Percentiles rank a stretch among this genome's conserved stretches.
These are phyloP conservation scores for Idaea straminata DNA, from an alignment of 2,888 invertebrate species.

Conservation along the genomic window DNA sequence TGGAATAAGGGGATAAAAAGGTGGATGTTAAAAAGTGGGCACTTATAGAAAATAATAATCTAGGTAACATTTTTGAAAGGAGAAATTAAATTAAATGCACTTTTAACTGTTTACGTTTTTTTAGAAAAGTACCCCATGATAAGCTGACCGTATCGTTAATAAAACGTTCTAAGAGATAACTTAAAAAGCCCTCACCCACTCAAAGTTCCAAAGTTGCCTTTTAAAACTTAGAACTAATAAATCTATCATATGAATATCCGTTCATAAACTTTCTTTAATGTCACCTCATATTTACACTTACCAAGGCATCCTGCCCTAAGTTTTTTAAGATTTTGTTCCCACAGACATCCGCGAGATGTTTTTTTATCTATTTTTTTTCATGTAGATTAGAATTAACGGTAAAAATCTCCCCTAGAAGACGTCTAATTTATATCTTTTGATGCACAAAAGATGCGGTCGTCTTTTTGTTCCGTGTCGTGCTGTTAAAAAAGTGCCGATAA, in stretches of 20 bases:
- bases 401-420: constrained; percentile 74
- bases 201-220: constrained; percentile 8
- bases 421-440: constrained; percentile 75
- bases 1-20: no score
- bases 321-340: constrained; percentile 70
- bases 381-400: constrained; percentile 75
- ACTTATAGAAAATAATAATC: no score
- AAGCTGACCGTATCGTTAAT: no score
- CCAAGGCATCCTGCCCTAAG: constrained; percentile 65
- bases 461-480: constrained; percentile 42
- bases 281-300: constrained; percentile 72
- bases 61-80: no score
- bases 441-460: constrained; percentile 67
- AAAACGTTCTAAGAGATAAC: constrained; percentile 16
- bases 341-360: constrained; percentile 62
- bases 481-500: constrained; percentile 46
- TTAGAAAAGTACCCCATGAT: no score
- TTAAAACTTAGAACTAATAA: constrained; percentile 31
- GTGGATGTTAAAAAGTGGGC: no score
- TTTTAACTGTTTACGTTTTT: no score
- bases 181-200: neutral
- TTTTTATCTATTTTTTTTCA: constrained; percentile 60
- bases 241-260: constrained; percentile 69
- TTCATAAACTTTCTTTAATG: constrained; percentile 63
- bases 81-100: no score